These are phyloP conservation scores for Pempheris klunzingeri DNA, from an alignment of 2,797 vertebrate species.

Conservation along the genomic window DNA sequence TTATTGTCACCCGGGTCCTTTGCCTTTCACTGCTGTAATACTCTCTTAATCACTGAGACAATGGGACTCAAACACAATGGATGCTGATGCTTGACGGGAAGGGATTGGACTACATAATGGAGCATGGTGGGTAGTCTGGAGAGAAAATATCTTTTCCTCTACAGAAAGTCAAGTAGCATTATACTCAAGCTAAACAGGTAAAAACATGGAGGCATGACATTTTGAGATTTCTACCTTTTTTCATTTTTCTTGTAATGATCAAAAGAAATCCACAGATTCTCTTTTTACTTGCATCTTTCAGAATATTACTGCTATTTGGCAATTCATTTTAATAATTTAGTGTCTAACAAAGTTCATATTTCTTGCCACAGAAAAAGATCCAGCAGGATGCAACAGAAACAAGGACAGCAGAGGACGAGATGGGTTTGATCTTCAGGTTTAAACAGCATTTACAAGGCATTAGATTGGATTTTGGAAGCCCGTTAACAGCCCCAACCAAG, in stretches of 20 bases:
- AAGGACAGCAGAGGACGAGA: background rate
- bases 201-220: background rate
- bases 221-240: no score
- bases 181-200: background rate
- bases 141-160: background rate
- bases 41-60: constrained; percentile 44
- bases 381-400: background rate
- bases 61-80: constrained; percentile 34
- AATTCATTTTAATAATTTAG: background rate
- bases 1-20: background rate
- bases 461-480: background rate
- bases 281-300: background rate
- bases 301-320: background rate
- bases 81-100: constrained; percentile 20
- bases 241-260: no score
- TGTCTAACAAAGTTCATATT: background rate
- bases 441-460: background rate
- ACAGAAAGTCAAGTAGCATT: no score
- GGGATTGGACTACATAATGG: constrained; percentile 20
- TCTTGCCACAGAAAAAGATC: background rate
- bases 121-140: background rate
- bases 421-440: background rate
- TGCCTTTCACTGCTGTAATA: constrained; percentile 33
- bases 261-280: background rate
- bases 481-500: background rate